Conservation (phyloP, 2,113 vertebrate genomes). For the Monarcha castaneiventris region DNA sequence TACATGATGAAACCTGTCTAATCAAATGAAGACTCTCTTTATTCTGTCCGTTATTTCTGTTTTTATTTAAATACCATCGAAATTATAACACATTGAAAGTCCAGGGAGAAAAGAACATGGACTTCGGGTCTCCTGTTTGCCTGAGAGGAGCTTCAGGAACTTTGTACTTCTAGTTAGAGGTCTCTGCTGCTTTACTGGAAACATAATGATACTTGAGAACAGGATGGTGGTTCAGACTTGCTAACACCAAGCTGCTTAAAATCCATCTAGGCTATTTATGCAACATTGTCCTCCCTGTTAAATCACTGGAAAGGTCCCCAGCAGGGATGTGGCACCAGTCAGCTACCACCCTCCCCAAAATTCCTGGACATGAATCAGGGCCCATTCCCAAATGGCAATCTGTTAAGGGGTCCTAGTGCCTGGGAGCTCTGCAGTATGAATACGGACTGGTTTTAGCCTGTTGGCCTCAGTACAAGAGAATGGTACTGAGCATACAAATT, state of each 20-base stretch:
- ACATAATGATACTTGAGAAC: not conserved
- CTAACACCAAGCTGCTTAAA: not conserved
- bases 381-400: not conserved
- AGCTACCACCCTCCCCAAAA: not conserved
- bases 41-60: not conserved
- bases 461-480: not conserved
- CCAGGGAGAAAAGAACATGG: not conserved
- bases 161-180: not conserved
- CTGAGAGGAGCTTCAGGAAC: not conserved
- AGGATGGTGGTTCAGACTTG: not conserved
- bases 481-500: not conserved
- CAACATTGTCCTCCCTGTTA: not conserved
- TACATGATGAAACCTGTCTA: not conserved
- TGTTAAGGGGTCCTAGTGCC: not conserved
- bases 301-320: not conserved
- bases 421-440: not conserved
- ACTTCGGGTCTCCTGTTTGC: not conserved
- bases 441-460: not conserved
- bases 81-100: not conserved
- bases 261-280: not conserved
- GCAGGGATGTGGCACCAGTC: not conserved
- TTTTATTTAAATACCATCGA: not conserved
- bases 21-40: not conserved
- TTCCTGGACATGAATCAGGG: not conserved
- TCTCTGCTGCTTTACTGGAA: not conserved